Evolutionary conservation across 2,888 invertebrate genomes (phyloP).

Genomic region (Epinotia brunnichana): DNA sequence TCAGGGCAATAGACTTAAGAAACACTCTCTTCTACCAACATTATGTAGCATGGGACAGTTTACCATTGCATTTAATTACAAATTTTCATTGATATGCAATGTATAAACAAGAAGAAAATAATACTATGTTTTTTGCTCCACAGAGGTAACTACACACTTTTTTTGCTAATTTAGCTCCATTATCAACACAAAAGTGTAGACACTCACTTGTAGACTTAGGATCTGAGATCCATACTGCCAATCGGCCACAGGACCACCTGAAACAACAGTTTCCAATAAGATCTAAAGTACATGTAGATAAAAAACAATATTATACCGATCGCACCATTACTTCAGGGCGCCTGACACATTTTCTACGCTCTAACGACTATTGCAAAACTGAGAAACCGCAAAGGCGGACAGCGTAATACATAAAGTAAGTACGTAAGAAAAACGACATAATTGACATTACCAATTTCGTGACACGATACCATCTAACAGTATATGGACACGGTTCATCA

Average conservation of each 20-base stretch:
- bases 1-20: not conserved
- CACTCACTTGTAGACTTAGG: conserved; percentile 46
- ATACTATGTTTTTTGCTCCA: not conserved
- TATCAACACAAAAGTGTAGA: not conserved
- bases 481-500: conserved; percentile 67
- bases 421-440: conserved; percentile 53
- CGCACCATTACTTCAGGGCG: conserved; percentile 51
- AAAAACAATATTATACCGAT: conserved; percentile 34
- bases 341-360: conserved; percentile 82
- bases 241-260: conserved; percentile 47
- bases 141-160: not conserved
- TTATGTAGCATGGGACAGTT: not conserved
- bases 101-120: not conserved
- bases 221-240: conserved; percentile 52
- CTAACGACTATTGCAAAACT: conserved; percentile 81
- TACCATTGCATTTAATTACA: not conserved
- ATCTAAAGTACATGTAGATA: conserved; percentile 40
- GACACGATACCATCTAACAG: conserved; percentile 62
- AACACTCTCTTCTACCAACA: not conserved
- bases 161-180: not conserved
- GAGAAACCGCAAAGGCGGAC: conserved; percentile 60
- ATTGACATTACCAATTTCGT: conserved; percentile 52
- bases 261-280: conserved; percentile 51
- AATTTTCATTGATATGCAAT: not conserved
- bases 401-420: conserved; percentile 45